These are phyloP conservation scores for Microcebus jonahi DNA, from an alignment of 2,113 vertebrate species.

Conservation along the genomic window DNA sequence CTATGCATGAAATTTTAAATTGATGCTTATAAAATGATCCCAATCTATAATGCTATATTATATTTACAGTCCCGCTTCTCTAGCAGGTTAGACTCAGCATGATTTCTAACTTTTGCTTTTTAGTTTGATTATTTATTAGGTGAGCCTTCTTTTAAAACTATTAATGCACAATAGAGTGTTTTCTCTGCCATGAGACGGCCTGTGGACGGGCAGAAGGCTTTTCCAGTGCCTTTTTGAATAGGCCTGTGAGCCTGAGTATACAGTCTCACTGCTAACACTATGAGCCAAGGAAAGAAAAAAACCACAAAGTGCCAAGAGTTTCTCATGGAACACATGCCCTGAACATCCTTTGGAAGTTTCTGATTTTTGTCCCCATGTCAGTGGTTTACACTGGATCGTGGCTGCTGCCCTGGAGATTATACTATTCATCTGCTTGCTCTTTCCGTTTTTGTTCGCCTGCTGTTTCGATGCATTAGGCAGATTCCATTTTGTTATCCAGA, in stretches of 20 bases:
- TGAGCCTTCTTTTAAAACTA: neutral
- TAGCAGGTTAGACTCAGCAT: neutral
- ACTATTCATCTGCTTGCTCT: neutral
- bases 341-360: neutral
- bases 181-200: neutral
- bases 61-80: neutral
- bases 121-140: neutral
- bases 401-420: neutral
- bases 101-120: neutral
- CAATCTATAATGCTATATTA: neutral
- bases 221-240: neutral
- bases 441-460: conserved; percentile 8
- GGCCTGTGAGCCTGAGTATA: neutral
- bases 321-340: neutral
- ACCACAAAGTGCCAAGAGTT: neutral
- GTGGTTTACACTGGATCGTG: neutral
- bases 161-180: neutral
- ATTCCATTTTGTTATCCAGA: neutral
- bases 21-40: neutral
- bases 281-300: neutral
- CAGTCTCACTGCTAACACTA: no score
- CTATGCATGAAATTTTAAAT: neutral
- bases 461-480: neutral
- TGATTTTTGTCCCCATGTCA: neutral
- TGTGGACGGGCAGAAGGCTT: neutral